Percentiles rank a stretch among this genome's conserved stretches.
phyloP scores from a whole-genome alignment of 2,888 invertebrate species.

The Agrotis puta region DNA sequence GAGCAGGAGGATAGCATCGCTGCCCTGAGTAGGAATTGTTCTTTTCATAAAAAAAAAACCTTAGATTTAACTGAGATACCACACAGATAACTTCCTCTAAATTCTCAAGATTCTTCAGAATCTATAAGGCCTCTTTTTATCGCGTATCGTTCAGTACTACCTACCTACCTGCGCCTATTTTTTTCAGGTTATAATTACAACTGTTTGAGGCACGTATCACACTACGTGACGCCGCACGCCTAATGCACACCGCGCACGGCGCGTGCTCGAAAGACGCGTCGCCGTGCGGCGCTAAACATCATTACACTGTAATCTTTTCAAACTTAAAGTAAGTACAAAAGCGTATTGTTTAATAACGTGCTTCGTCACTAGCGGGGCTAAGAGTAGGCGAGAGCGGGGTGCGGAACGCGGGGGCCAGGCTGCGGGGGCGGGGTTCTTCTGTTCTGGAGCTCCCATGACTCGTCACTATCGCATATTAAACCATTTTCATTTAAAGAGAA shows the following conservation, averaged over 20 bases:
- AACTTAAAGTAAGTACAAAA: conserved; percentile 72
- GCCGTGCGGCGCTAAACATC: conserved; percentile 28
- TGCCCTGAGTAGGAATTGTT: not conserved
- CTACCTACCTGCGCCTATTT: not conserved
- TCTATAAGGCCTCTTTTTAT: no score
- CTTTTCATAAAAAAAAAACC: no score
- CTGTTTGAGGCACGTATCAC: not conserved
- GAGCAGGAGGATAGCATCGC: conserved; percentile 9
- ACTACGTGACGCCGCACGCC: not conserved
- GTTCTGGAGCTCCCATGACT: conserved; percentile 66
- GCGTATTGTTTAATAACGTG: conserved; percentile 74
- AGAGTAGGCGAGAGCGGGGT: not conserved
- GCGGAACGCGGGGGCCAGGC: not conserved
- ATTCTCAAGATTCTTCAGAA: no score
- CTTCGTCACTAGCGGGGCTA: conserved; percentile 63
- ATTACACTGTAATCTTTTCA: conserved; percentile 66
- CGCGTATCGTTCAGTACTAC: no score
- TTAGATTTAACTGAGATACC: no score
- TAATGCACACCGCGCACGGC: not conserved
- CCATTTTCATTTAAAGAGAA: conserved; percentile 68
- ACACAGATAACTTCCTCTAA: no score
- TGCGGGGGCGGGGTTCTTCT: conserved; percentile 5
- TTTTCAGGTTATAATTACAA: conserved; percentile 9
- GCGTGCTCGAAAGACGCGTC: not conserved
- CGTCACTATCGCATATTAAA: conserved; percentile 71